Base-by-base conservation (phyloP, 2,888 invertebrate species). In the Nowickia ferox region DNA sequence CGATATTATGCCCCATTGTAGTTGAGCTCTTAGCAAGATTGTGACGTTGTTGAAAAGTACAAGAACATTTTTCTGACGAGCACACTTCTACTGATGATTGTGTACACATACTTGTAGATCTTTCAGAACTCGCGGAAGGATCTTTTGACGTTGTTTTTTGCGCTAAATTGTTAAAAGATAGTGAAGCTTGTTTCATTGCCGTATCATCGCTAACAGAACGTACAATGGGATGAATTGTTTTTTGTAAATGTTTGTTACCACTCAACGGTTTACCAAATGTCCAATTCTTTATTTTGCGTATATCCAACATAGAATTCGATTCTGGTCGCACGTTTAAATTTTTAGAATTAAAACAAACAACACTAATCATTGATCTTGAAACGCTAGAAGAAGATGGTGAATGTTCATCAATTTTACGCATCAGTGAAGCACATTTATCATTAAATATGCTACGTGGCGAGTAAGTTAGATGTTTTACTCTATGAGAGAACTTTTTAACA, bases 401-500 rank as follows among this genome's bases (percentile, higher is more conserved):
- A 57, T 89, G 89, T 46, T 95, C 94, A 3, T 93, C 91, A 75
- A 94, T 93, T 88, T 94, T 94, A 5, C 94, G 93, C 89, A 94
- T 94, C n/a, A 94, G 91, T n/a, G 94, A 94, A 1, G 93, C 94
- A 88, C 95, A 95, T 89, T 94, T 94, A 89, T 94, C 95, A 0
- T 94, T 93, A 15, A 96, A 94, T 44, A 95, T 94, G 89, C 94
- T 94, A 66, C 94, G 94, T 0, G 94, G 94, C n/a, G 94, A 93
- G 91, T 90, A 94, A 89, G 95, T 95, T 0, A 96, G 93, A 84
- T 95, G 95, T 87, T 94, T 95, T 63, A 96, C 94, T 68, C 94
- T 94, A 22, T 95, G 90, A 77, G 94, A 89, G 89, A 95, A 92
- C 59, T 94, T 90, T 87, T 94, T 93, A 88, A 93, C 92, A 6